phyloP scores from a whole-genome alignment of 2,113 vertebrate genomes.

The Takifugu bimaculatus region DNA sequence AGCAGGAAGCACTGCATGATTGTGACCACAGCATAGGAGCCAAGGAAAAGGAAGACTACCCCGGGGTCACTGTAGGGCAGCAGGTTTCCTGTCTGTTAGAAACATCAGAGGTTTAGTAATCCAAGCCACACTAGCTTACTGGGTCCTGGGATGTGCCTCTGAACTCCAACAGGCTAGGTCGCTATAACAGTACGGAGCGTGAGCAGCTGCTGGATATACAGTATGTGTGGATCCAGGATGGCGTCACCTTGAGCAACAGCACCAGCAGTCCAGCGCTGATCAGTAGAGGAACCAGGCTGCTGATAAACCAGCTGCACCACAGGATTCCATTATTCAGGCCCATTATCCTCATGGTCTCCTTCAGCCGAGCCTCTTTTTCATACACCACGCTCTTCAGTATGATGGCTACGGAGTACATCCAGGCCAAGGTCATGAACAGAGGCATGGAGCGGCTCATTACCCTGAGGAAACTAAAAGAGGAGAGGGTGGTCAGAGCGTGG shows the following conservation, averaged over 20 bases:
- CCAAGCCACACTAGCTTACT: too few species aligned
- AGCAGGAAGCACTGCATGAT: constrained; percentile 96
- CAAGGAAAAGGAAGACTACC: constrained; percentile 89
- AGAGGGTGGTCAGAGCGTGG: background rate
- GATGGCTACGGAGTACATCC: constrained; percentile 97
- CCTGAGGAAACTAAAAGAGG: constrained; percentile 82
- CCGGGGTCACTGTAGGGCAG: constrained; percentile 91
- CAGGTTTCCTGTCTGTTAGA: constrained; percentile 85
- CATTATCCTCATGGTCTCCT: constrained; percentile 99
- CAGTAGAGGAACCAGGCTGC: constrained; percentile 89
- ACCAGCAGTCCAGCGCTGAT: constrained; percentile 88
- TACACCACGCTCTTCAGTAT: constrained; percentile 97
- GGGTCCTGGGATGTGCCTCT: too few species aligned
- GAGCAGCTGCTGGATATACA: too few species aligned
- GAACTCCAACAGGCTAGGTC: too few species aligned
- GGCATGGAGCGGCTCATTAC: constrained; percentile 97
- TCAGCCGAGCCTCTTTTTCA: constrained; percentile 94
- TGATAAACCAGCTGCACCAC: constrained; percentile 98
- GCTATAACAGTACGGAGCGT: too few species aligned
- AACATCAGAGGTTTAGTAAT: background rate
- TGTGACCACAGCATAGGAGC: constrained; percentile 86
- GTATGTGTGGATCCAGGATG: too few species aligned
- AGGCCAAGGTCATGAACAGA: constrained; percentile 96
- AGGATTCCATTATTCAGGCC: constrained; percentile 90
- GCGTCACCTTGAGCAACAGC: constrained; percentile 84